These are phyloP conservation scores for Myotis daubentonii DNA, from an alignment of 2,797 vertebrate species.

Conservation along the genomic window DNA sequence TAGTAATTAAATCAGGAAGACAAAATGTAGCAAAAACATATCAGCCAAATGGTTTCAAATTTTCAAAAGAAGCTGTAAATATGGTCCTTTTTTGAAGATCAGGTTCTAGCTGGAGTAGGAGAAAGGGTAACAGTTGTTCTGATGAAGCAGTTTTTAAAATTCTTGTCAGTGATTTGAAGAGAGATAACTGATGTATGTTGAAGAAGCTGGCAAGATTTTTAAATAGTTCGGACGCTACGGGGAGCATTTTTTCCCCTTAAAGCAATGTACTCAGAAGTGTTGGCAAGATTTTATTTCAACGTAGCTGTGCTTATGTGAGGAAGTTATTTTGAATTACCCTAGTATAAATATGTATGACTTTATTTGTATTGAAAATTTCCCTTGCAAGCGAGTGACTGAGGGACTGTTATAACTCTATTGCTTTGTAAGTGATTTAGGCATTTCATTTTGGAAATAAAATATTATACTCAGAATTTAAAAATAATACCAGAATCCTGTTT, in stretches of 20 bases:
- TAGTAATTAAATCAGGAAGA: constrained; percentile 77
- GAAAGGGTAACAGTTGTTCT: constrained; percentile 88
- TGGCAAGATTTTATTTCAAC: constrained; percentile 78
- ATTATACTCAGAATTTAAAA: constrained; percentile 64
- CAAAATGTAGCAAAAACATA: constrained; percentile 77
- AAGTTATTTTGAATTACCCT: constrained; percentile 81
- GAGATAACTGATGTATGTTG: constrained; percentile 85
- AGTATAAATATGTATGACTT: constrained; percentile 71
- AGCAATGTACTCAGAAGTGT: constrained; percentile 79
- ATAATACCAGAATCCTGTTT: constrained; percentile 16
- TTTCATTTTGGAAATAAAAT: constrained; percentile 74
- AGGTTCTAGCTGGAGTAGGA: constrained; percentile 84
- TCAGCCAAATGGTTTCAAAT: constrained; percentile 75
- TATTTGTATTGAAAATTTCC: constrained; percentile 83
- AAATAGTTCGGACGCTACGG: constrained; percentile 86
- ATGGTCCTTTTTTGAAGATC: constrained; percentile 82
- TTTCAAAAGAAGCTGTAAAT: constrained; percentile 79
- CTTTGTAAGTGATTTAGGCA: constrained; percentile 75
- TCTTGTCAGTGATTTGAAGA: constrained; percentile 86
- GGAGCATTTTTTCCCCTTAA: constrained; percentile 78
- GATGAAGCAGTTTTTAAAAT: constrained; percentile 88
- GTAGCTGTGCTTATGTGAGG: constrained; percentile 73
- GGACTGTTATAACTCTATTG: constrained; percentile 73
- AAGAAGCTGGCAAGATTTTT: constrained; percentile 85
- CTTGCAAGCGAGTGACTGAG: constrained; percentile 72